A percentile compares a stretch with the other conserved stretches of the same genome.
Evolutionary conservation across 2,797 vertebrate genomes (phyloP).

Genomic region (Meriones psammophilus): DNA sequence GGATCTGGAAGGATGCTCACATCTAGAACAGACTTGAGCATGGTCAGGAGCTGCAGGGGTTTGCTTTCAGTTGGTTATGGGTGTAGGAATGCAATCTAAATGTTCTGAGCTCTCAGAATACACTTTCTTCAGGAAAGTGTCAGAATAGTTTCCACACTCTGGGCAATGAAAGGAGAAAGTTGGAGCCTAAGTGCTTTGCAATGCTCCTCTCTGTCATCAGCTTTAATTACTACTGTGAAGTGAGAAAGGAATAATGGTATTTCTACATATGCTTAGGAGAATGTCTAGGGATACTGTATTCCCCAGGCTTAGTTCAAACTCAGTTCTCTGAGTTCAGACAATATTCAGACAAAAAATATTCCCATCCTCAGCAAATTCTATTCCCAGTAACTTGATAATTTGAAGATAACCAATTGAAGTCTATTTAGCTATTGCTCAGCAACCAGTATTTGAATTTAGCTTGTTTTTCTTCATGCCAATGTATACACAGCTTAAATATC

Average conservation of each 20-base stretch:
- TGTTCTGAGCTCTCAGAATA: not conserved
- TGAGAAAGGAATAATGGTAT: not conserved
- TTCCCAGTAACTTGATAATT: not conserved
- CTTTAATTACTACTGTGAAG: not conserved
- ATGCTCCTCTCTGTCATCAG: not conserved
- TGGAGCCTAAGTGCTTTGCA: not conserved
- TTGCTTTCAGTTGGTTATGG: not conserved
- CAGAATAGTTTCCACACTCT: not conserved
- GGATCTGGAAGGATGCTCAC: not conserved
- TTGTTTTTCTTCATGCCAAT: conserved; percentile 24
- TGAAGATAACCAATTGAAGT: conserved; percentile 39
- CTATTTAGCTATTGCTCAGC: conserved; percentile 9
- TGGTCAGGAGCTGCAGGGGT: not conserved
- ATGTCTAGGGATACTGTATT: not conserved
- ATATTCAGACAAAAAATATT: conserved; percentile 14
- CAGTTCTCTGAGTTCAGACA: not conserved
- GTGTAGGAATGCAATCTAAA: not conserved
- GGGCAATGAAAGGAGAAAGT: not conserved
- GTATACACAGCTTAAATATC: not conserved
- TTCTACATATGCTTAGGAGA: not conserved
- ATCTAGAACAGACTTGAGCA: not conserved
- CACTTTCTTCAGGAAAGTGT: not conserved
- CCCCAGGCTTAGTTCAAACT: not conserved
- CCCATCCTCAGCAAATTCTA: not conserved
- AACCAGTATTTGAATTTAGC: conserved; percentile 24